phyloP scores from a whole-genome alignment of 2,888 invertebrate genomes.

The Drosophila melanosoma region DNA sequence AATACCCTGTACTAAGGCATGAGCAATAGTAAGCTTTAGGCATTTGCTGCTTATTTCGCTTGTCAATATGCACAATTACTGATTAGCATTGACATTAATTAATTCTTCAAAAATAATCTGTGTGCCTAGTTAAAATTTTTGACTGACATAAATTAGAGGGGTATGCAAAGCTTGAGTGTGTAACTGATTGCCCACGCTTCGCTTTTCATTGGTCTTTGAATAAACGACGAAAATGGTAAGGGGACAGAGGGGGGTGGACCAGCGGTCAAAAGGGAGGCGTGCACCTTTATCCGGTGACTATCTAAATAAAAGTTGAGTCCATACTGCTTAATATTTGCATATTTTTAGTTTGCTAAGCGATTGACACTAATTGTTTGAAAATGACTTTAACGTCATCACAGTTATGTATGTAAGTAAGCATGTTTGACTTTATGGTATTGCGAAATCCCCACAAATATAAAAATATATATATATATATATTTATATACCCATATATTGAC shows the following conservation, averaged over 20 bases:
- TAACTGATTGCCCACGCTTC: constrained; percentile 8
- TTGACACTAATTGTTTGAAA: constrained; percentile 77
- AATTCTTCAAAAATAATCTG: background rate
- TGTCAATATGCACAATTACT: background rate
- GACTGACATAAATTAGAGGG: background rate
- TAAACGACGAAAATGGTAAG: constrained; percentile 1
- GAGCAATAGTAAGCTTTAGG: background rate
- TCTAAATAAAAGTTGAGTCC: constrained; percentile 38
- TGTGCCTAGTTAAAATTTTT: background rate
- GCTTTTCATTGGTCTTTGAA: constrained; percentile 24
- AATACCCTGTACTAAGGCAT: constrained; percentile 26
- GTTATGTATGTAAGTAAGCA: constrained; percentile 7
- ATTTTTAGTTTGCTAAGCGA: constrained; percentile 74
- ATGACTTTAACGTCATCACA: constrained; percentile 47
- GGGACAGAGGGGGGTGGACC: background rate
- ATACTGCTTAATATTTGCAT: constrained; percentile 62
- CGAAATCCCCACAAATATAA: constrained; percentile 52
- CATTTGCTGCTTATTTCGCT: background rate
- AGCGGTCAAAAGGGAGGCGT: constrained; percentile 19
- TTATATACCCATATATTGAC: constrained; percentile 14
- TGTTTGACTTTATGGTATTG: constrained; percentile 40
- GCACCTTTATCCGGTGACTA: constrained; percentile 34
- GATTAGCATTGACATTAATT: background rate
- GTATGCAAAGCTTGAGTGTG: background rate
- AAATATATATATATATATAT: constrained; percentile 3